phyloP scores from a whole-genome alignment of 2,888 invertebrate genomes.

The Noctua janthe region DNA sequence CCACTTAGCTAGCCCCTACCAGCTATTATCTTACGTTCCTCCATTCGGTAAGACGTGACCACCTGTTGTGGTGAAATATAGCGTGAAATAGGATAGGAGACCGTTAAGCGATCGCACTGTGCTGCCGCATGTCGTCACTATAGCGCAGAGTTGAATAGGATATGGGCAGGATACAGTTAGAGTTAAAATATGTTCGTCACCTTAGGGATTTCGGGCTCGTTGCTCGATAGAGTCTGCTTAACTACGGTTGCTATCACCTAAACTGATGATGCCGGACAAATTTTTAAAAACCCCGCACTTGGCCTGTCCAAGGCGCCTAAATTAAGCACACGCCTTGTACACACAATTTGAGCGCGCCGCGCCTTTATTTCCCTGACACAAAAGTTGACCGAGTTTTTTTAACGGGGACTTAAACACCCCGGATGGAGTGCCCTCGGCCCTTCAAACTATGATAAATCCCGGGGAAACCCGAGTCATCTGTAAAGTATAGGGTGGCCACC shows the following conservation, averaged over 20 bases:
- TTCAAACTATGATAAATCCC: too few relatives aligned
- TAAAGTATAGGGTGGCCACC: too few relatives aligned
- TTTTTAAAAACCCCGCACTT: background rate
- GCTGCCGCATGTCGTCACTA: background rate
- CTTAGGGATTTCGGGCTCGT: background rate
- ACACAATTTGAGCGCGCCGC: background rate
- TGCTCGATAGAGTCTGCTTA: background rate
- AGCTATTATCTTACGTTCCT: background rate
- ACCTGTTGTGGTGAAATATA: conserved; percentile 43
- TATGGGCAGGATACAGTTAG: background rate
- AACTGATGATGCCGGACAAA: background rate
- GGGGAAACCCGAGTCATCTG: too few relatives aligned
- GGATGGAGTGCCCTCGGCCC: too few relatives aligned
- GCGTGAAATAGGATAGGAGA: conserved; percentile 13
- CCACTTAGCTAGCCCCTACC: background rate
- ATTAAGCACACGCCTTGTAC: background rate
- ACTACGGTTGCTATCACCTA: background rate
- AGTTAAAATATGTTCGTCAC: background rate
- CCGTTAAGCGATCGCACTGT: conserved; percentile 21
- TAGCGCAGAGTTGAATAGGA: background rate
- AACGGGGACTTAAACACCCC: too few relatives aligned
- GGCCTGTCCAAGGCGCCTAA: background rate
- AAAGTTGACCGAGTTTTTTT: too few relatives aligned
- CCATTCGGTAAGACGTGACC: conserved; percentile 9
- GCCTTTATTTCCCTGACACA: background rate